Evolutionary conservation across 1,140 invertebrate genomes (phyloP).

Genomic region (Diabrotica virgifera): DNA sequence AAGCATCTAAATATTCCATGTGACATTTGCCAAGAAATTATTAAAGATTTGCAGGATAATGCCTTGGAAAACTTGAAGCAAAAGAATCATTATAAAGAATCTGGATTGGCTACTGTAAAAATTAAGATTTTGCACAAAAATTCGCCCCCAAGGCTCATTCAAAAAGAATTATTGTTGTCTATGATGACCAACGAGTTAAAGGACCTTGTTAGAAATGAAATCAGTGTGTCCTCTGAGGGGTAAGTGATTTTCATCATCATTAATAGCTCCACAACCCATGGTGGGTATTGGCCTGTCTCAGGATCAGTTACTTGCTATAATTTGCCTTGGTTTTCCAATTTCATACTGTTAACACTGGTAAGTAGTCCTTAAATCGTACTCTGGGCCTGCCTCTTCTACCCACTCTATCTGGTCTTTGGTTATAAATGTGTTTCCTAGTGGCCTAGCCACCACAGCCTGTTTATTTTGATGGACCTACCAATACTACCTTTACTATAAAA

Average conservation of each 20-base stretch:
- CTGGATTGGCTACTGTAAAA: conserved; percentile 63
- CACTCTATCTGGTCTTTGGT: too few species aligned
- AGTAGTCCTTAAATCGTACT: too few species aligned
- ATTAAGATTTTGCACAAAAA: conserved; percentile 53
- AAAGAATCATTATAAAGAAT: conserved; percentile 58
- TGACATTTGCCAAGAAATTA: conserved; percentile 51
- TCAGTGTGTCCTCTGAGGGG: conserved; percentile 50
- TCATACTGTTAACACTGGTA: too few species aligned
- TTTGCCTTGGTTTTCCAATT: too few species aligned
- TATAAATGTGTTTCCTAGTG: too few species aligned
- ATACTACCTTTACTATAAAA: too few species aligned
- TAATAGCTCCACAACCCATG: too few species aligned
- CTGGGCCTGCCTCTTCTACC: too few species aligned
- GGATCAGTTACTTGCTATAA: too few species aligned
- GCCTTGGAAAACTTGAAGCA: conserved; percentile 66
- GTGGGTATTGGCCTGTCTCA: too few species aligned
- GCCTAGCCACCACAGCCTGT: too few species aligned
- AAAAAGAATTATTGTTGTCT: conserved; percentile 52
- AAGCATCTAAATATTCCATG: conserved; percentile 53
- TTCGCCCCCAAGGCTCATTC: conserved; percentile 46
- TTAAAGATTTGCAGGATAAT: conserved; percentile 63
- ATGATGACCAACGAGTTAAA: conserved; percentile 57
- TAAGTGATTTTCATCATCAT: conserved; percentile 38
- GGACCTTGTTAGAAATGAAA: conserved; percentile 51
- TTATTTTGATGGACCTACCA: too few species aligned